A percentile compares a stretch with the other conserved stretches of the same genome.
These are phyloP conservation scores for Melanophora roralis DNA, from an alignment of 2,888 invertebrate species.

Conservation along the genomic window DNA sequence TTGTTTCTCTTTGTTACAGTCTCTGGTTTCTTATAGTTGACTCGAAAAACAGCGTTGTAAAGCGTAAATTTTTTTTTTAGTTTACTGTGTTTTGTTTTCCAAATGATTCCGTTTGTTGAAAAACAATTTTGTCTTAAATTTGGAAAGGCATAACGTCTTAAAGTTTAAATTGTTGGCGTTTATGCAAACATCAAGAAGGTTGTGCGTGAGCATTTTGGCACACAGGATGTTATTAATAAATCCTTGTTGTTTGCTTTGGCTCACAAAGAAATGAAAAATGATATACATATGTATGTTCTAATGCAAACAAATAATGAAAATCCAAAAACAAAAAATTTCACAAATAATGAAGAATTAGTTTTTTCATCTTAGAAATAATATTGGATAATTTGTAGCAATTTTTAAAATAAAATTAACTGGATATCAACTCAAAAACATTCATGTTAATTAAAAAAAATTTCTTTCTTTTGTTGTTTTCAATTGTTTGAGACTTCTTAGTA, in stretches of 20 bases:
- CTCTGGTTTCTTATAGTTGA: too few relatives aligned
- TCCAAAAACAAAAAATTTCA: too few relatives aligned
- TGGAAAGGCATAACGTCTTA: background rate
- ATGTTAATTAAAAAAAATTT: too few relatives aligned
- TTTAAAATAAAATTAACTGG: too few relatives aligned
- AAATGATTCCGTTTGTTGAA: background rate
- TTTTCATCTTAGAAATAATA: too few relatives aligned
- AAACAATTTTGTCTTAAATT: slow-evolving; percentile 4
- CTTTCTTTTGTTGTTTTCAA: too few relatives aligned
- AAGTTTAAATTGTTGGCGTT: slow-evolving; percentile 20
- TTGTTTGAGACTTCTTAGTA: too few relatives aligned
- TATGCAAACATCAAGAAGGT: background rate
- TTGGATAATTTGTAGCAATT: too few relatives aligned
- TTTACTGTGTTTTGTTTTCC: background rate
- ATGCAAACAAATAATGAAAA: too few relatives aligned
- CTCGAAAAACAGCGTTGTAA: background rate
- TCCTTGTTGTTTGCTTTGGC: slow-evolving; percentile 10
- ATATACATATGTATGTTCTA: background rate
- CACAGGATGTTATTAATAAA: background rate
- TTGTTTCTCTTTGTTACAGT: too few relatives aligned
- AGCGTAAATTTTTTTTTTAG: background rate
- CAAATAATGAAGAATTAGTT: too few relatives aligned
- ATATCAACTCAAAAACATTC: too few relatives aligned
- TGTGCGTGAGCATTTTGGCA: background rate
- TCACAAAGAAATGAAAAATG: background rate